Evolutionary conservation across 2,113 vertebrate species (phyloP), one percentile per base, ranked within the genome.

Genomic region (Nanorana parkeri): DNA sequence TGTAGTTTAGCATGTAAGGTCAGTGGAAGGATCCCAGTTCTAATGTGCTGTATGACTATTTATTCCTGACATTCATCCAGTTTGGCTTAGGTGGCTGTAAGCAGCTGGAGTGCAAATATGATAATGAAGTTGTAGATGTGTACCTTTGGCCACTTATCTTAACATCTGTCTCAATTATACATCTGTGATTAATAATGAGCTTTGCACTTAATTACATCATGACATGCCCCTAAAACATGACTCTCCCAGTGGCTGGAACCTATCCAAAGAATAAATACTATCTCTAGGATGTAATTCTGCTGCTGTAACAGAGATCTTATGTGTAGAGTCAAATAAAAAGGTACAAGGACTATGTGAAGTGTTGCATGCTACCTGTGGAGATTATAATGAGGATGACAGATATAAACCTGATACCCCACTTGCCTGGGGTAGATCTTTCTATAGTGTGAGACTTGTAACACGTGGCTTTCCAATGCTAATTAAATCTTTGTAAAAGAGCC

Each of bases 341-440:
- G 71, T 74, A 54, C 71, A 74, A 23, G 32, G 54, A 21, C 58
- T 74, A 58, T 74, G 28, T 21, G 55, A 74, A 74, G 71, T 74
- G 54, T 74, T 74, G 71, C 28, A 20, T 74, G 28, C 54, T 56
- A 58, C 71, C 71, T 74, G 71, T 32, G 71, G 71, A 74, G 71
- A 36, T 56, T 28, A 17, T 74, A 74, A 74, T 74, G 71, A 74
- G 28, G 26, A 28, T 36, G 54, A 58, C 71, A 60, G 71, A 74
- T 74, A 74, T 20, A 74, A 60, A 11, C 26, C 71, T 74, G 54
- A 7, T 60, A 21, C 58, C 55, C 54, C 54, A 21, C 54, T 36
- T 74, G 71, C 71, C 54, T 23, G 55, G 54, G 55, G 54, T 60
- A 58, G 71, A 58, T 74, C 29, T 58, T 32, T 36, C 54, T 56